Conservation (phyloP, 2,797 vertebrate species). For the Fundulus diaphanus region DNA sequence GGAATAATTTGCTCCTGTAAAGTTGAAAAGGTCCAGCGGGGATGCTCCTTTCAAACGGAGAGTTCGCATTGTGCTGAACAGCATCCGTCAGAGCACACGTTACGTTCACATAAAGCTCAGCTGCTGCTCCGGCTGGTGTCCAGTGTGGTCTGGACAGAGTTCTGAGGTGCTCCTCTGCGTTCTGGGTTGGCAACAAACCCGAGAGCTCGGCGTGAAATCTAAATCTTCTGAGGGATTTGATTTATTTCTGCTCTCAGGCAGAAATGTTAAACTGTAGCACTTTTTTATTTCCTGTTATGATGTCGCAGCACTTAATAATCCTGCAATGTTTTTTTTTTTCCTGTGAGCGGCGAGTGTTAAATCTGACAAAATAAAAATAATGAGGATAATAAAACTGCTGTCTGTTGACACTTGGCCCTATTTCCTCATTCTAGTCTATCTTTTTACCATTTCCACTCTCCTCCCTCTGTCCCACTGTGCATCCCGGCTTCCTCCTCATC, state of each 20-base stretch:
- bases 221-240: slow-evolving; percentile 54
- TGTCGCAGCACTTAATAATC: background rate
- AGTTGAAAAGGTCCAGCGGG: slow-evolving; percentile 31
- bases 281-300: slow-evolving; percentile 48
- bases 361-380: slow-evolving; percentile 43
- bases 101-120: slow-evolving; percentile 45
- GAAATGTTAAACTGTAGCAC: slow-evolving; percentile 43
- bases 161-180: slow-evolving; percentile 43
- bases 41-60: slow-evolving; percentile 40
- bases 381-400: slow-evolving; percentile 20
- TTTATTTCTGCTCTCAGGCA: slow-evolving; percentile 53
- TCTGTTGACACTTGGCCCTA: slow-evolving; percentile 16
- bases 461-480: slow-evolving; percentile 14
- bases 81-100: slow-evolving; percentile 15
- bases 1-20: slow-evolving; percentile 39
- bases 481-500: slow-evolving; percentile 34
- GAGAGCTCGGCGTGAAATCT: slow-evolving; percentile 36
- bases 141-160: slow-evolving; percentile 34
- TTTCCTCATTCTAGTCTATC: slow-evolving; percentile 11
- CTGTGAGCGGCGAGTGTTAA: slow-evolving; percentile 39
- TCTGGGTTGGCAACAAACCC: slow-evolving; percentile 53
- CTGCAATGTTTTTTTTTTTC: slow-evolving; percentile 67
- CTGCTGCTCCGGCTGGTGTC: slow-evolving; percentile 34
- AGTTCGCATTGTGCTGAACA: slow-evolving; percentile 22
- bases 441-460: slow-evolving; percentile 13